Percentiles rank a stretch among this genome's conserved stretches.
Conservation (phyloP, 2,113 vertebrate species). For the Ailurus styani region DNA sequence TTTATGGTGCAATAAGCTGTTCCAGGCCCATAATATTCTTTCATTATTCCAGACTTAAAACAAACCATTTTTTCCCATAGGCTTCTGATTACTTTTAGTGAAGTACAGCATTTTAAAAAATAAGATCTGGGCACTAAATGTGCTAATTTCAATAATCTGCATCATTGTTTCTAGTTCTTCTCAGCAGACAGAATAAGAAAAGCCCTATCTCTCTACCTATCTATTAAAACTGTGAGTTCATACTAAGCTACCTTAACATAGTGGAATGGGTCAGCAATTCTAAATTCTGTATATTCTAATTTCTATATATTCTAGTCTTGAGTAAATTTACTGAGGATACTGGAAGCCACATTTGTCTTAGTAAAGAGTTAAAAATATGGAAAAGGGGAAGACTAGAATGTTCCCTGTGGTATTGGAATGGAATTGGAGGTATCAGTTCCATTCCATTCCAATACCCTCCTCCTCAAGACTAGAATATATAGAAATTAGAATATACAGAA, state of each 20-base stretch:
- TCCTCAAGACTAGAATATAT: neutral
- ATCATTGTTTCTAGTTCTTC: neutral
- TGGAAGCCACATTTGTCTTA: no score
- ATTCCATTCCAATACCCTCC: no score
- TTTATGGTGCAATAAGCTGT: neutral
- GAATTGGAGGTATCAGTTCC: no score
- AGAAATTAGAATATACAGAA: neutral
- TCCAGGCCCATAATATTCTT: neutral
- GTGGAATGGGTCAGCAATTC: neutral
- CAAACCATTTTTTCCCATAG: neutral
- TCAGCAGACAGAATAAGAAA: neutral
- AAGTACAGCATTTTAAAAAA: neutral
- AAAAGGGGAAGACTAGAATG: no score
- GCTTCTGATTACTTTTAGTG: neutral
- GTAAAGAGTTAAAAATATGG: no score
- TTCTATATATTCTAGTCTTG: neutral
- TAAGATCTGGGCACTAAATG: neutral
- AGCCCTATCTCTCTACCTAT: neutral
- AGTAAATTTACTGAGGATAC: no score
- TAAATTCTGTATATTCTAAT: neutral
- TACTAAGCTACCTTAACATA: neutral
- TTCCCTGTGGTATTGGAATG: no score
- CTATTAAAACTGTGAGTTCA: neutral
- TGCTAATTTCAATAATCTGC: neutral
- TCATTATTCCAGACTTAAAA: neutral